Evolutionary conservation across 2,797 vertebrate species (phyloP).

Genomic region (Poeciliopsis presidionis): DNA sequence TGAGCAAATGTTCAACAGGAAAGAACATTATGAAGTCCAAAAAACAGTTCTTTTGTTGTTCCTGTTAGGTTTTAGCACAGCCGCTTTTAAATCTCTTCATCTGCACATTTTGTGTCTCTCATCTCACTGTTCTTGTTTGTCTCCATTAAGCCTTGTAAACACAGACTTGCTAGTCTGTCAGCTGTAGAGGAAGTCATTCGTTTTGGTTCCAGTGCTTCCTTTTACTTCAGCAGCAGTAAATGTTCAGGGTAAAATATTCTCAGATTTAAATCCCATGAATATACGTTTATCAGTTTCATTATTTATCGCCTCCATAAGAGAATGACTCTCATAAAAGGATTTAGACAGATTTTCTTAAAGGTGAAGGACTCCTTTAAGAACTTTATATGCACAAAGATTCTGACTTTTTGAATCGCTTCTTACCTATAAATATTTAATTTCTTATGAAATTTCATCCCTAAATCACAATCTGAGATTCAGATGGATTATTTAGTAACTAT

Average conservation of each 20-base stretch:
- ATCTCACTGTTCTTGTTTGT: neutral
- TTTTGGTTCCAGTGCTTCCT: neutral
- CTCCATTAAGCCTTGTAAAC: conserved; percentile 5
- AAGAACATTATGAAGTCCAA: neutral
- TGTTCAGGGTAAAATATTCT: neutral
- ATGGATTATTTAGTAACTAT: neutral
- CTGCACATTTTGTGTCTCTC: neutral
- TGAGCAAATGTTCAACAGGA: neutral
- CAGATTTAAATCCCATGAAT: neutral
- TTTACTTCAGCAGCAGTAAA: neutral
- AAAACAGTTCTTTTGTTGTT: neutral
- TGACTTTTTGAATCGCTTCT: neutral
- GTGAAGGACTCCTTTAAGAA: neutral
- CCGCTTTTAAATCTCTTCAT: conserved; percentile 2
- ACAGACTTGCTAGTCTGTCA: neutral
- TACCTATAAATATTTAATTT: neutral
- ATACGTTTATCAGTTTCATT: neutral
- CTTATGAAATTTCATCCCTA: neutral
- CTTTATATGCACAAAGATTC: neutral
- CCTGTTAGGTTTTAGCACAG: neutral
- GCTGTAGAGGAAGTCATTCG: neutral
- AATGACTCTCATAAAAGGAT: neutral
- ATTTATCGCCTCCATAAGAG: neutral
- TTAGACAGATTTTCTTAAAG: neutral
- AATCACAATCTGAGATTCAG: neutral